Evolutionary conservation across 2,797 vertebrate species (phyloP), one percentile per base, ranked within the genome.

Genomic region (Girardinus metallicus): DNA sequence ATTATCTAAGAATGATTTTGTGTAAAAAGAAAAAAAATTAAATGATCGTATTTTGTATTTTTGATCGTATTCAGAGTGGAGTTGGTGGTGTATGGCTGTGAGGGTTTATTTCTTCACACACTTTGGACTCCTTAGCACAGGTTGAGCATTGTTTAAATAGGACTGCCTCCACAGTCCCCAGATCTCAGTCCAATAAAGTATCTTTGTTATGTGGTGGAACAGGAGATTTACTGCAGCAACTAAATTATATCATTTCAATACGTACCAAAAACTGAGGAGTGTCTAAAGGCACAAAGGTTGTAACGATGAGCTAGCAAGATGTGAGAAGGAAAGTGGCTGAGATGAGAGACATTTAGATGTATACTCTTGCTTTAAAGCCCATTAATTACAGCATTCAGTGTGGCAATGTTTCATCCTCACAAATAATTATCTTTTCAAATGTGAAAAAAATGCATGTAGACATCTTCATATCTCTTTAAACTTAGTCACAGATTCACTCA

Each of bases 381-480:
- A 87, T 94, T 91, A 87, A 80, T 94, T 90, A 89, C 87, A 85
- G 75, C 80, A 83, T 86, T 87, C 83, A 73, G 53, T 81, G 13
- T 71, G 16, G 80, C 80, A 80, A 46, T 34, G 73, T 68, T 23
- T 70, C 78, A 76, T 43, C 64, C 72, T 74, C 81, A 85, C 85
- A 82, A 75, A 73, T 80, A 73, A 60, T 39, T 60, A 73, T 41
- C 31, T 47, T 29, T 68, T 78, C 79, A 78, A 74, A 68, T 64
- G 34, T 55, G 23, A 60, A 46, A 62, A 77, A 62, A 62, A 53
- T 34, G 39, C n/a, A 81, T 66, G 53, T 44, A 70, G n/a, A 51
- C n/a, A 47, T 74, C 77, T 84, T 81, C 74, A 79, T 81, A 81
- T 72, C 60, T 77, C 16, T 83, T 68, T 74, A 43, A 39, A 62